Evolutionary conservation across 2,113 vertebrate genomes (phyloP).

Genomic region (Turdus rufiventris): DNA sequence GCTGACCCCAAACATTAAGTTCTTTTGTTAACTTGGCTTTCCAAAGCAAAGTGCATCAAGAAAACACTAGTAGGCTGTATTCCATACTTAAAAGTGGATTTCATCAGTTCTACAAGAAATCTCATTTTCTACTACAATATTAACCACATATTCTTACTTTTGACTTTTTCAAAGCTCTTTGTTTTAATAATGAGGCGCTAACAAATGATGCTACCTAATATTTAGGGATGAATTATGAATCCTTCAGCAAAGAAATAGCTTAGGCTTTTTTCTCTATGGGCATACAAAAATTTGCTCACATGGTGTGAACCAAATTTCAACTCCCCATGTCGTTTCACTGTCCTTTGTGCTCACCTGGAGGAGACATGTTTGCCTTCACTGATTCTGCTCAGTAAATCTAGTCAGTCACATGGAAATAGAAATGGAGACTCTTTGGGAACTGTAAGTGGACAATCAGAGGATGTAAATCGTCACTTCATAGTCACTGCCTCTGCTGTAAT

Average conservation of each 20-base stretch:
- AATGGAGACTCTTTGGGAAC: fast-evolving
- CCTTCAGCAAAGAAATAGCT: not conserved
- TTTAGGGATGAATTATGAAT: not conserved
- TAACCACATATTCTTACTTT: not conserved
- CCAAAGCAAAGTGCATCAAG: not conserved
- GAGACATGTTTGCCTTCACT: not conserved
- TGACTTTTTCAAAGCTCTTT: not conserved
- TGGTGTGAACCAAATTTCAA: not conserved
- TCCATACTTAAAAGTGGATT: not conserved
- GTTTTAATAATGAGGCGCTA: not conserved
- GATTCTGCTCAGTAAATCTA: not conserved
- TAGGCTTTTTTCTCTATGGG: not conserved
- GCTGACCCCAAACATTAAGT: not conserved
- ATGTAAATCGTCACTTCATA: not conserved
- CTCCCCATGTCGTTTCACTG: not conserved
- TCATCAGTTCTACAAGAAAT: not conserved
- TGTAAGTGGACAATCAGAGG: not conserved
- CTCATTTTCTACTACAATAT: not conserved
- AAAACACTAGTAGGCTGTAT: not conserved
- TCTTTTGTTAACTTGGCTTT: not conserved
- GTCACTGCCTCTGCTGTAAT: not conserved
- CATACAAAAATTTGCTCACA: not conserved
- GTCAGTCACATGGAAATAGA: not conserved
- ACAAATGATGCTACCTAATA: not conserved
- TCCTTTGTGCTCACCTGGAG: not conserved